phyloP scores from a whole-genome alignment of 2,113 vertebrate genomes.

The Colaptes auratus region DNA sequence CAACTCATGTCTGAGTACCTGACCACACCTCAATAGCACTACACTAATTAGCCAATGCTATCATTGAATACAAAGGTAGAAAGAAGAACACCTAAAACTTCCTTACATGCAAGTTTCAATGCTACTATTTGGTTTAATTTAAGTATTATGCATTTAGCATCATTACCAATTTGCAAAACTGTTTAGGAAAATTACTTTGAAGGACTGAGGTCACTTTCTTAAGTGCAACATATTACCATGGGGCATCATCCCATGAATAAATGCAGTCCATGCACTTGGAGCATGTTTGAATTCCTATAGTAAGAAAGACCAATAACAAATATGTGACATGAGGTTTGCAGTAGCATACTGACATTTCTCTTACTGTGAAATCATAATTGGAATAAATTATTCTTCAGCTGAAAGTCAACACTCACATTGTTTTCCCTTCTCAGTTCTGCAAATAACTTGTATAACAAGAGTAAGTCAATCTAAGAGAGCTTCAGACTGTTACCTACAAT shows the following conservation, averaged over 20 bases:
- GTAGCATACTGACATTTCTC: not conserved
- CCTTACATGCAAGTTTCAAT: not conserved
- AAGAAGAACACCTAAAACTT: not conserved
- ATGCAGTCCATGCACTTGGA: not conserved
- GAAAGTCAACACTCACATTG: not conserved
- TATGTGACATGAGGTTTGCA: not conserved
- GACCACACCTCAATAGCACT: not conserved
- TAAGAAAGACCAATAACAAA: not conserved
- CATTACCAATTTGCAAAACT: not conserved
- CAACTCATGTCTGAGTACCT: not conserved
- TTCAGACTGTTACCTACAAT: not conserved
- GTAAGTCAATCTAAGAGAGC: not conserved
- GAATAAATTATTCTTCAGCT: not conserved
- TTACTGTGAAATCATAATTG: not conserved
- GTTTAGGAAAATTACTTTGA: not conserved
- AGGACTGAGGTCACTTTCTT: not conserved
- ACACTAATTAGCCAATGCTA: not conserved
- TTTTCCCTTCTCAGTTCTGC: not conserved
- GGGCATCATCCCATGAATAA: not conserved
- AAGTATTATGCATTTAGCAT: not conserved
- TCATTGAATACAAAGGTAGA: not conserved
- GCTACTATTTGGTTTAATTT: not conserved
- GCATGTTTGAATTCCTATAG: not conserved
- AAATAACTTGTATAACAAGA: not conserved
- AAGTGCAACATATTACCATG: not conserved